Conservation (phyloP, 2,113 vertebrate species). For the Pteropus alecto region DNA sequence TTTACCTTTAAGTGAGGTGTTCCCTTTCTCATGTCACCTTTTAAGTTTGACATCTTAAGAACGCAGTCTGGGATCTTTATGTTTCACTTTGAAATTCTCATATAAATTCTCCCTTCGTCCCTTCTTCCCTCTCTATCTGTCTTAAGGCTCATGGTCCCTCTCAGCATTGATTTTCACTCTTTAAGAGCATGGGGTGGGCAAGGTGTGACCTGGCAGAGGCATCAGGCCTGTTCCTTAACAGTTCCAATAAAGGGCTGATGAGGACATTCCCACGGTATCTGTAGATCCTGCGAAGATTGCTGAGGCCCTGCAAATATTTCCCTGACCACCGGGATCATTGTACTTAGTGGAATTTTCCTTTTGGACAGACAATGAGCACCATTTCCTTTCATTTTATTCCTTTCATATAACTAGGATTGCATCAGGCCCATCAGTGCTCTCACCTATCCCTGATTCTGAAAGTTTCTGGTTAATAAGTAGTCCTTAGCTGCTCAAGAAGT, state of each 20-base stretch:
- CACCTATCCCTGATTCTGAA: not conserved
- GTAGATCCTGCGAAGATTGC: not conserved
- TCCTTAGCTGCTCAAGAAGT: not conserved
- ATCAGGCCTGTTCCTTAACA: not conserved
- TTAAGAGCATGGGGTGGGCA: not conserved
- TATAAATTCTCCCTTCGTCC: not conserved
- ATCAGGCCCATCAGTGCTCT: not conserved
- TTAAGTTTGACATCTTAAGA: not conserved
- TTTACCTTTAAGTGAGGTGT: not conserved
- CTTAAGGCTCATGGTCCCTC: not conserved
- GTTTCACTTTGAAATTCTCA: not conserved
- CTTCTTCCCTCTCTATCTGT: not conserved
- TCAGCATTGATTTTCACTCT: not conserved
- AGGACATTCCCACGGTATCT: not conserved
- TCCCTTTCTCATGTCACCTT: not conserved
- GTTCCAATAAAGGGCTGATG: not conserved
- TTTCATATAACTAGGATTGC: not conserved
- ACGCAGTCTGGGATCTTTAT: not conserved
- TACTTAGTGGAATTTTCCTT: not conserved
- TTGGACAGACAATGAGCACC: accelerated
- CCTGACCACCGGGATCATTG: not conserved
- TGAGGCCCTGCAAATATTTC: not conserved
- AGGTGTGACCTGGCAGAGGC: not conserved
- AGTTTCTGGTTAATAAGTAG: not conserved
- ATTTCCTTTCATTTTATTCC: not conserved